Percentiles rank a stretch among this genome's conserved stretches.
These are phyloP conservation scores for Pangasius mekongensis DNA, from an alignment of 2,797 vertebrate genomes.

Conservation along the genomic window DNA sequence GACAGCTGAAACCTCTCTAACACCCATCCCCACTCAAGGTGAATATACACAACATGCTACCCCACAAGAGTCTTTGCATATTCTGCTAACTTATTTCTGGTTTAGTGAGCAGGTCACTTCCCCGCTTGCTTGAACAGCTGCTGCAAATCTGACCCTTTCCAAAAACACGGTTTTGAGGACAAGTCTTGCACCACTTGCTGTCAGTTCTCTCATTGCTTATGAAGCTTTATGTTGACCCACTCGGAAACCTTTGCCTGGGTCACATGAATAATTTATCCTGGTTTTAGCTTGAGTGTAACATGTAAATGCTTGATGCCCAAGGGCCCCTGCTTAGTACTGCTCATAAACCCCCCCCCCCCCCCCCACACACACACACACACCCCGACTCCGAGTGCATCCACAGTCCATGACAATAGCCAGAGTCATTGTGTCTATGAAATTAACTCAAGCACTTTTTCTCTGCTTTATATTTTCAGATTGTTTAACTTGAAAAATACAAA, in stretches of 20 bases:
- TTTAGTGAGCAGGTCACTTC: conserved; percentile 82
- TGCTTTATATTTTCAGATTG: conserved; percentile 51
- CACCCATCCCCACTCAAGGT: conserved; percentile 47
- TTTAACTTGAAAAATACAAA: conserved; percentile 23
- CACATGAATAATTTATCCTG: conserved; percentile 82
- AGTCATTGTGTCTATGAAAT: conserved; percentile 36
- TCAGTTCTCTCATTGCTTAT: conserved; percentile 76
- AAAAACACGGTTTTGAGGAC: conserved; percentile 72
- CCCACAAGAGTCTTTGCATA: conserved; percentile 71
- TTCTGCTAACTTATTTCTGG: conserved; percentile 77
- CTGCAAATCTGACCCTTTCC: conserved; percentile 69
- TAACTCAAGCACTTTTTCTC: conserved; percentile 27
- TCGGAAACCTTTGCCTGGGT: conserved; percentile 72
- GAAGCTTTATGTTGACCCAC: conserved; percentile 76
- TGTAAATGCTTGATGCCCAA: conserved; percentile 75
- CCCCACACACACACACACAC: no score
- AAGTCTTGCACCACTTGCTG: conserved; percentile 74
- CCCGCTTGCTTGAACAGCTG: conserved; percentile 80
- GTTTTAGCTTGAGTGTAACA: conserved; percentile 76
- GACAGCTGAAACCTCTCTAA: conserved; percentile 31
- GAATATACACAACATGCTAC: conserved; percentile 54
- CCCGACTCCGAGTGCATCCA: conserved; percentile 58
- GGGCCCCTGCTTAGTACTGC: conserved; percentile 70
- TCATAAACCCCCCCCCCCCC: conserved; percentile 28
- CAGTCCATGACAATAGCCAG: conserved; percentile 69